Base-by-base conservation (phyloP, 1,140 invertebrate genomes). In the Maniola jurtina region DNA sequence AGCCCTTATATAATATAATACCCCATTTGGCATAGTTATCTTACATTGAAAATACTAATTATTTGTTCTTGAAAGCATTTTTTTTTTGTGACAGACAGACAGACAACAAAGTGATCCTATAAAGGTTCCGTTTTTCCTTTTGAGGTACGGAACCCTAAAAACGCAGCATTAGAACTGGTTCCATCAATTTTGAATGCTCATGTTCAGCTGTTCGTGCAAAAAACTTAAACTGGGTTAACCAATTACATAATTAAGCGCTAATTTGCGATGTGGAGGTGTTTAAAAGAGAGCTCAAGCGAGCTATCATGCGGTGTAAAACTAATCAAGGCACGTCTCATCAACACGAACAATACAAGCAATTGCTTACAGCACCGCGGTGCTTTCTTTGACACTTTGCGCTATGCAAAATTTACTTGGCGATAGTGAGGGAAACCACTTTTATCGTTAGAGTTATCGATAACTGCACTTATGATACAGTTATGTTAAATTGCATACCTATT, bases 311-410 rank as follows among this genome's bases (percentile, higher is more conserved):
- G 68, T 70, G 66, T 71, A 66, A 66, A 79, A 77, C 67, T 82
- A 82, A 80, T 81, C 77, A 73, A 73, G 71, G 68, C 71, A 60
- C 40, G 68, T 71, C 70, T 78, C 77, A 77, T 79, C 61, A 68
- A 63, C 70, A 66, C 70, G 72, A 79, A 78, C 79, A 74, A 73
- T 75, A 56, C 64, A 77, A 77, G 76, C 72, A 76, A 83, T 82
- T 79, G 80, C 83, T 84, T 81, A 77, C 79, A 76, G 58, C 78
- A 76, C 69, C 70, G 70, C 59, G 61, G 76, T 72, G 75, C 65
- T 74, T 85, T 80, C 76, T 78, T 80, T 80, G 76, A 79, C 77
- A 80, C 71, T 52, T 66, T 45, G 25, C 40, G 52, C 58, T 66
- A 55, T 66, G 50, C 58, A 45, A 66, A 66, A 66, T 66, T 56